phyloP scores from a whole-genome alignment of 2,888 invertebrate species.

The Cheiracanthium punctorium region DNA sequence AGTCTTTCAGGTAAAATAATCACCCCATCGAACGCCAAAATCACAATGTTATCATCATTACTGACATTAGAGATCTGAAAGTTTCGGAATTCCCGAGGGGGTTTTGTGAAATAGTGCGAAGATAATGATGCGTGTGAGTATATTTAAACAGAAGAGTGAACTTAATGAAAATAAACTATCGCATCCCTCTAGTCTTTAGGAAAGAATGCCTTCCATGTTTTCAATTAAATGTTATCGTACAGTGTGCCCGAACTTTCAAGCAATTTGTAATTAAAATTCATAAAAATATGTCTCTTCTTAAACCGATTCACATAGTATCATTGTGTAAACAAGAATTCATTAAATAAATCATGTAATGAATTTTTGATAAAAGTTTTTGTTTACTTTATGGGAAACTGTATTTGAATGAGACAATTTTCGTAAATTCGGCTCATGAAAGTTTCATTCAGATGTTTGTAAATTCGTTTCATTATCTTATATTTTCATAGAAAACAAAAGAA shows the following conservation, averaged over 20 bases:
- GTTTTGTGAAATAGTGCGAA: not conserved
- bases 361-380: too few relatives aligned
- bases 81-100: not conserved
- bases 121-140: not conserved
- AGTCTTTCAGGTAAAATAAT: not conserved
- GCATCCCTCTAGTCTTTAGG: not conserved
- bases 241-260: not conserved
- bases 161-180: not conserved
- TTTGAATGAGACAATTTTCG: too few relatives aligned
- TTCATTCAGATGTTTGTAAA: too few relatives aligned
- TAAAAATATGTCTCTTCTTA: too few relatives aligned
- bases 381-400: too few relatives aligned
- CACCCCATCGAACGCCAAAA: not conserved
- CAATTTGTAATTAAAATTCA: not conserved
- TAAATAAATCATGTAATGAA: too few relatives aligned
- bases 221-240: not conserved
- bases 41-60: not conserved
- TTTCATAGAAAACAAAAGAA: too few relatives aligned
- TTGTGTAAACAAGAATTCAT: too few relatives aligned
- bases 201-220: not conserved
- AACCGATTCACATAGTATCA: too few relatives aligned
- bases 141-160: not conserved
- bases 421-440: too few relatives aligned
- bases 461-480: too few relatives aligned
- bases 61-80: not conserved